These are phyloP conservation scores for Galaxea fascicularis DNA, from an alignment of 92 coral and sea anemone genomes.

Conservation along the genomic window DNA sequence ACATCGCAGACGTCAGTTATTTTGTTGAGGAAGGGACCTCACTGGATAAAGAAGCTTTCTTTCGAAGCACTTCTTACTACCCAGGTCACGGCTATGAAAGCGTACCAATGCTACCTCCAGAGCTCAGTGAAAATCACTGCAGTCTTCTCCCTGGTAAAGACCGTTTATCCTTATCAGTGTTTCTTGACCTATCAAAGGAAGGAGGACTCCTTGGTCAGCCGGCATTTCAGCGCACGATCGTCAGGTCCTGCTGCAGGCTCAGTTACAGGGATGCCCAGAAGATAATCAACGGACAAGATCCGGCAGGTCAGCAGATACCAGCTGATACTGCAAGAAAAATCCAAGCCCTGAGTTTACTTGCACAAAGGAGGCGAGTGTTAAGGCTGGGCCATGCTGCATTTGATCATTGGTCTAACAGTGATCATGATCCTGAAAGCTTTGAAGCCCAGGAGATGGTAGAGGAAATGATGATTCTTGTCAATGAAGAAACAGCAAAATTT, in stretches of 20 bases:
- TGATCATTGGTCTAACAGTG: slow-evolving; percentile 39
- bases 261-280: slow-evolving; percentile 68
- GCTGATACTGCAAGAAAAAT: slow-evolving; percentile 36
- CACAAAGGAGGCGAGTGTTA: slow-evolving; percentile 55
- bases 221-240: slow-evolving; percentile 60
- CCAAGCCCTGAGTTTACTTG: slow-evolving; percentile 37
- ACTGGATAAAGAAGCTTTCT: slow-evolving; percentile 72
- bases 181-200: slow-evolving; percentile 39
- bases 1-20: slow-evolving; percentile 80
- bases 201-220: slow-evolving; percentile 55
- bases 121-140: slow-evolving; percentile 71
- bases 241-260: slow-evolving; percentile 65
- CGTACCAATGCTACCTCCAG: slow-evolving; percentile 81
- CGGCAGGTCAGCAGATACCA: slow-evolving; percentile 14
- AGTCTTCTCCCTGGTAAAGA: slow-evolving; percentile 73
- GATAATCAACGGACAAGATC: slow-evolving; percentile 38
- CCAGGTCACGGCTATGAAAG: slow-evolving; percentile 57
- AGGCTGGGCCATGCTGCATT: slow-evolving; percentile 70
- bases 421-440: slow-evolving; percentile 25
- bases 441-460: slow-evolving; percentile 78
- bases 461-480: slow-evolving; percentile 82
- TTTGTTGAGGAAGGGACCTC: slow-evolving; percentile 70
- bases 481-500: slow-evolving; percentile 62
- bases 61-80: slow-evolving; percentile 73
- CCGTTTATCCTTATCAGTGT: slow-evolving; percentile 66